Evolutionary conservation across 2,888 invertebrate species (phyloP).

Genomic region (Campoletis raptor): DNA sequence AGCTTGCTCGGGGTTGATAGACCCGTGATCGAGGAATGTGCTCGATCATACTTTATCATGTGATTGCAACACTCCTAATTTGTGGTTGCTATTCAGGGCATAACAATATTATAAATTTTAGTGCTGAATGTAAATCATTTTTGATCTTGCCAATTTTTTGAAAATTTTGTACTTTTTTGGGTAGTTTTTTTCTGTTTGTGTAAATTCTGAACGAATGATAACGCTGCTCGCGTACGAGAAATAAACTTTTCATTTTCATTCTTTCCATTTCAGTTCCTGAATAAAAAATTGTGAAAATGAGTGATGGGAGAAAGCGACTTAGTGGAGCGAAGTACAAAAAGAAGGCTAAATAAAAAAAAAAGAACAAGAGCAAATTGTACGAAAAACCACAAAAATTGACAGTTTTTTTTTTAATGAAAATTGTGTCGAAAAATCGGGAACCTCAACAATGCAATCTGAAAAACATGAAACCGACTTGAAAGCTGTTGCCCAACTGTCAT

Average conservation of each 20-base stretch:
- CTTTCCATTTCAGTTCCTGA: background rate
- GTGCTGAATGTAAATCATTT: no score
- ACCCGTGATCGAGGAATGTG: no score
- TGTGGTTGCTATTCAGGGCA: no score
- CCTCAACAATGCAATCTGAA: conserved; percentile 68
- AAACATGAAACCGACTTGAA: conserved; percentile 67
- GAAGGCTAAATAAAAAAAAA: no score
- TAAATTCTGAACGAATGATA: background rate
- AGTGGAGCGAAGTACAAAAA: no score
- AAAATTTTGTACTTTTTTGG: no score
- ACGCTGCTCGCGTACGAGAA: conserved; percentile 44
- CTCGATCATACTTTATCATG: no score
- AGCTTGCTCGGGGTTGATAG: no score
- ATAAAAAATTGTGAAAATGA: conserved; percentile 39
- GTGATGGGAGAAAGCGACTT: conserved; percentile 30
- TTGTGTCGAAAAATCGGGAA: conserved; percentile 47
- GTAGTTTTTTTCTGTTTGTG: no score
- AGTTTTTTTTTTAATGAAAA: conserved; percentile 16
- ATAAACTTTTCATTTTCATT: conserved; percentile 46
- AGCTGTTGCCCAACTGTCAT: conserved; percentile 61
- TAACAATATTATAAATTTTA: no score
- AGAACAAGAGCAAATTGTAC: conserved; percentile 47
- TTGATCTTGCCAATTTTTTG: no score
- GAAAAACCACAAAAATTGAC: conserved; percentile 61
- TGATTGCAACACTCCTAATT: no score